These are phyloP conservation scores for Papilio glaucus DNA, from an alignment of 1,140 invertebrate species.

Conservation along the genomic window DNA sequence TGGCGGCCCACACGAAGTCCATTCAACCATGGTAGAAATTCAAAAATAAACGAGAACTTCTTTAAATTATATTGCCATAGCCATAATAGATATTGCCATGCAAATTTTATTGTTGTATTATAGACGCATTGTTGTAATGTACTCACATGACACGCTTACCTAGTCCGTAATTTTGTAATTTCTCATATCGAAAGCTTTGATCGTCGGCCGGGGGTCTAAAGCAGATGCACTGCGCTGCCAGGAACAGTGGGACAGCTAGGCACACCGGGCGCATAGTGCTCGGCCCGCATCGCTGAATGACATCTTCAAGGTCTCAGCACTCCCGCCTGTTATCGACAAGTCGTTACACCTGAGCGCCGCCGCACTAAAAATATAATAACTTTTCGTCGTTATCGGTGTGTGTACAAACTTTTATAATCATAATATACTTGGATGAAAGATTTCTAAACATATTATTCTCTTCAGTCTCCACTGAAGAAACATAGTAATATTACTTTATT, in stretches of 20 bases:
- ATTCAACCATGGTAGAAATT: no score
- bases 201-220: neutral
- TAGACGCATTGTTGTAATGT: neutral
- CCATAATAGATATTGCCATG: neutral
- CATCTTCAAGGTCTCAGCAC: neutral
- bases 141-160: slow-evolving; percentile 53
- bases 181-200: slow-evolving; percentile 44
- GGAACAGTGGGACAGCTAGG: neutral
- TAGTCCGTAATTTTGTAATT: slow-evolving; percentile 45
- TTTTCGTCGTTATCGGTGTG: neutral
- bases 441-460: neutral
- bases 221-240: neutral
- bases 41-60: no score
- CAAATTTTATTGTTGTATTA: neutral
- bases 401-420: neutral
- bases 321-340: neutral
- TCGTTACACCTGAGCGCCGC: neutral
- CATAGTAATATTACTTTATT: no score
- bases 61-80: no score
- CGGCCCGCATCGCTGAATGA: no score
- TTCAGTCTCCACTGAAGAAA: no score
- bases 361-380: slow-evolving; percentile 9
- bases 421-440: neutral
- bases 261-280: neutral
- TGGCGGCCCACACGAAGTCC: no score